A percentile compares a stretch with the other conserved stretches of the same genome.
These are phyloP conservation scores for Falco concolor DNA, from an alignment of 2,797 vertebrate species.

Conservation along the genomic window DNA sequence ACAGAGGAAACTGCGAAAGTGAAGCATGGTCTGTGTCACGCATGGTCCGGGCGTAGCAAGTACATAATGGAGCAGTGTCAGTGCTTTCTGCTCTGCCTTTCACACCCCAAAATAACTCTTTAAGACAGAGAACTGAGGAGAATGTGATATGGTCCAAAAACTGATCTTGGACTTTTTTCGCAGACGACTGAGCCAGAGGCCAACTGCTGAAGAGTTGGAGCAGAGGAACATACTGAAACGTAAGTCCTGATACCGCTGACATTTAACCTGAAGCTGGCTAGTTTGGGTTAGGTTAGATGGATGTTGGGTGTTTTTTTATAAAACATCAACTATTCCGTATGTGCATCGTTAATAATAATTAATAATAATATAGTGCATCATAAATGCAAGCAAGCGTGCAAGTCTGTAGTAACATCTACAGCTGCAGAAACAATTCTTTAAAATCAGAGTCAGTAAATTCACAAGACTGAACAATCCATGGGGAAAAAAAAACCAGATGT, in stretches of 20 bases:
- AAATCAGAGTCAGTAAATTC: neutral
- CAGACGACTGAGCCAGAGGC: conserved; percentile 97
- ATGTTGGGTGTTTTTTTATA: neutral
- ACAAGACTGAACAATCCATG: neutral
- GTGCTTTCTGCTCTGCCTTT: conserved; percentile 1
- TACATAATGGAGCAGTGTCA: conserved; percentile 62
- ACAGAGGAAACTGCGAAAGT: conserved; percentile 61
- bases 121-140: conserved; percentile 32
- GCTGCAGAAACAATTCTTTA: neutral
- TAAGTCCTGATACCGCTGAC: conserved; percentile 74
- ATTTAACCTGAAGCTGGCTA: neutral
- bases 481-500: fast-evolving
- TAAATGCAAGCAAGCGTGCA: neutral
- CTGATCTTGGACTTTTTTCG: conserved; percentile 78
- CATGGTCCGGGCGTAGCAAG: neutral
- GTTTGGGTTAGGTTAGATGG: neutral
- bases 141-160: conserved; percentile 79
- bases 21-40: conserved; percentile 26
- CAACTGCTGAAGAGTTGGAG: conserved; percentile 94
- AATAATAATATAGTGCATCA: neutral
- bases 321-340: neutral
- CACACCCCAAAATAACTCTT: neutral
- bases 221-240: conserved; percentile 99
- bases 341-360: neutral
- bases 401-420: neutral